These are phyloP conservation scores for Pipra filicauda DNA, from an alignment of 2,113 vertebrate genomes.

Conservation along the genomic window DNA sequence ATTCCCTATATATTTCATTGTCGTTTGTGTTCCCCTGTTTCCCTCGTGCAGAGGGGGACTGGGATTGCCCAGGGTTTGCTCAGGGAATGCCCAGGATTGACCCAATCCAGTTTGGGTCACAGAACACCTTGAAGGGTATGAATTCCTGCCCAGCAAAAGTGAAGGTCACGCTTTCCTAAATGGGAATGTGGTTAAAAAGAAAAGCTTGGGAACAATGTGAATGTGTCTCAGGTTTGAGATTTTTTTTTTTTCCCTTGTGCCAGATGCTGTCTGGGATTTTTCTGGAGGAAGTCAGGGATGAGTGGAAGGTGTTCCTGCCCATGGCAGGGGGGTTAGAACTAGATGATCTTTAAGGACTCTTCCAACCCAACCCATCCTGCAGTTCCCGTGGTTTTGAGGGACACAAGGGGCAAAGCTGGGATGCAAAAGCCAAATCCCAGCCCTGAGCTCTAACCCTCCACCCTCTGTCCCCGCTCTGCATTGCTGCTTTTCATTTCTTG, in stretches of 20 bases:
- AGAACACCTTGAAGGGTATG: background rate
- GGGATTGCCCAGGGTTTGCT: background rate
- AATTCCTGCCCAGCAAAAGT: background rate
- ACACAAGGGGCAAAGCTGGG: background rate
- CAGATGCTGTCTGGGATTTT: background rate
- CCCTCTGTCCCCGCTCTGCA: background rate
- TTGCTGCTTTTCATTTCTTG: background rate
- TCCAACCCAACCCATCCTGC: background rate
- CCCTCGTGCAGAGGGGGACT: fast-evolving
- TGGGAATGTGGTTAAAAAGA: background rate
- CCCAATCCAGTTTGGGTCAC: fast-evolving
- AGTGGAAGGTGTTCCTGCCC: background rate
- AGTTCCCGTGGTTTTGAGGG: background rate
- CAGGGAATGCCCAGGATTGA: background rate
- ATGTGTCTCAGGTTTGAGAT: background rate
- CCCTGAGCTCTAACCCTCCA: background rate
- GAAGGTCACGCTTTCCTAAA: background rate
- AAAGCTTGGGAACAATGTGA: background rate
- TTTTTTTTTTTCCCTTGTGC: background rate
- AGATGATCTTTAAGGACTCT: background rate
- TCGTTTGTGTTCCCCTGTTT: background rate
- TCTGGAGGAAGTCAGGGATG: background rate
- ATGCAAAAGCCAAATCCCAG: background rate
- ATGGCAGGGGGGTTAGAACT: background rate
- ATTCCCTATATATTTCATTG: background rate